These are phyloP conservation scores for Ypsolopha sequella DNA, from an alignment of 2,888 invertebrate species.

Conservation along the genomic window DNA sequence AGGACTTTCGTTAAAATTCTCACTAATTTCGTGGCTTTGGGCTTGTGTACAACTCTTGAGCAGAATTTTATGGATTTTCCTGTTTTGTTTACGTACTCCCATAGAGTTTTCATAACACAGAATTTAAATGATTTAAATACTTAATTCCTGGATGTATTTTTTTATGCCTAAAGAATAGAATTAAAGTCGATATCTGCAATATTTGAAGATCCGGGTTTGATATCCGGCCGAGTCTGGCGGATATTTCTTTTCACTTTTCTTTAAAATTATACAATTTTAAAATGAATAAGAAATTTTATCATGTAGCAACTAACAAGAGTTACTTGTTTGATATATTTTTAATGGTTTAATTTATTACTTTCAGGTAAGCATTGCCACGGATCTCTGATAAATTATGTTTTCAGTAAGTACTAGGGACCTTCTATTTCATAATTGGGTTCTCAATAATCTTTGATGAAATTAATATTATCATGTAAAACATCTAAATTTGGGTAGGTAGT, in stretches of 20 bases:
- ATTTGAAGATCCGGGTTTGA: too few species aligned
- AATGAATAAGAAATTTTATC: neutral
- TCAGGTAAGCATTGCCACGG: neutral
- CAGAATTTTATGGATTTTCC: too few species aligned
- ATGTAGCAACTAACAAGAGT: slow-evolving; percentile 9
- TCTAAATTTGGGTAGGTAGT: slow-evolving; percentile 20
- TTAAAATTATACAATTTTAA: too few species aligned
- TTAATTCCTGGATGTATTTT: neutral
- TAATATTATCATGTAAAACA: slow-evolving; percentile 37
- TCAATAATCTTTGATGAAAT: slow-evolving; percentile 25
- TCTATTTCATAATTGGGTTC: neutral
- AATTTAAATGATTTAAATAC: too few species aligned
- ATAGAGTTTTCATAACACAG: too few species aligned
- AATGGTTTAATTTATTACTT: slow-evolving; percentile 2
- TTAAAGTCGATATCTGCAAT: neutral
- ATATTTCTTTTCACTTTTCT: slow-evolving; percentile 10
- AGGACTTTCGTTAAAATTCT: slow-evolving; percentile 45
- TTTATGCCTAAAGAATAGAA: neutral
- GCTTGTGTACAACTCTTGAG: neutral
- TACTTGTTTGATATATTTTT: too few species aligned
- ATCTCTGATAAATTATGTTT: too few species aligned
- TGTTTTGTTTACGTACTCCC: too few species aligned
- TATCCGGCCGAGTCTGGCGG: too few species aligned
- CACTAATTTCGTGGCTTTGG: slow-evolving; percentile 36
- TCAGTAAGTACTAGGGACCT: too few species aligned